Conservation (phyloP, 2,797 vertebrate genomes). For the Sparidentex hasta region DNA sequence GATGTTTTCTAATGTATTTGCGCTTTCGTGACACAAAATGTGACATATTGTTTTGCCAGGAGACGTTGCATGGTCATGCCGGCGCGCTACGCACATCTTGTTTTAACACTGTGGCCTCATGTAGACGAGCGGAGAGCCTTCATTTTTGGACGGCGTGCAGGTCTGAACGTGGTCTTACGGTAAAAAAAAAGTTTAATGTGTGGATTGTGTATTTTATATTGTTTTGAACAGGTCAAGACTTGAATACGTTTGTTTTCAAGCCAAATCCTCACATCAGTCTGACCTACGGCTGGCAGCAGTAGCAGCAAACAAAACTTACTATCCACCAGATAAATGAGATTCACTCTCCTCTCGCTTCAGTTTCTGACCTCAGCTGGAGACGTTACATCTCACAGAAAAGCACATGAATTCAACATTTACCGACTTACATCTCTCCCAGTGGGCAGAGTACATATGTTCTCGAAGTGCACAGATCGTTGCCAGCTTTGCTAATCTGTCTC, state of each 20-base stretch:
- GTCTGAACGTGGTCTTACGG: no score
- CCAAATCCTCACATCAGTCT: accelerated
- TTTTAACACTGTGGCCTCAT: no score
- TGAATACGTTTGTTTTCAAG: background rate
- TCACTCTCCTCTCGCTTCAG: background rate
- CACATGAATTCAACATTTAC: slow-evolving; percentile 1
- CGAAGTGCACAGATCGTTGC: slow-evolving; percentile 33
- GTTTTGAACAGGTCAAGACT: no score
- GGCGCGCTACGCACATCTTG: no score
- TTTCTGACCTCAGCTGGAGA: background rate
- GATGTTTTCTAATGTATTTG: no score
- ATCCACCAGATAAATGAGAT: background rate
- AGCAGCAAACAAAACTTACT: background rate
- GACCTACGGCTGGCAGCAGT: background rate
- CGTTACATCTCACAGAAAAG: slow-evolving; percentile 10
- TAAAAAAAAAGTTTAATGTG: no score
- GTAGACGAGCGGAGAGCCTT: no score
- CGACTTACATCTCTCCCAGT: slow-evolving; percentile 5
- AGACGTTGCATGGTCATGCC: no score
- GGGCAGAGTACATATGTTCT: slow-evolving; percentile 49
- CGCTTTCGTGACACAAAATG: no score
- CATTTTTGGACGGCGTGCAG: no score
- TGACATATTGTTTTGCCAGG: no score
- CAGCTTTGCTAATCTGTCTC: slow-evolving; percentile 39
- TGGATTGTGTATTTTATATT: no score